Base-by-base conservation (phyloP, 2,888 invertebrate genomes). In the Cantharis nigra region DNA sequence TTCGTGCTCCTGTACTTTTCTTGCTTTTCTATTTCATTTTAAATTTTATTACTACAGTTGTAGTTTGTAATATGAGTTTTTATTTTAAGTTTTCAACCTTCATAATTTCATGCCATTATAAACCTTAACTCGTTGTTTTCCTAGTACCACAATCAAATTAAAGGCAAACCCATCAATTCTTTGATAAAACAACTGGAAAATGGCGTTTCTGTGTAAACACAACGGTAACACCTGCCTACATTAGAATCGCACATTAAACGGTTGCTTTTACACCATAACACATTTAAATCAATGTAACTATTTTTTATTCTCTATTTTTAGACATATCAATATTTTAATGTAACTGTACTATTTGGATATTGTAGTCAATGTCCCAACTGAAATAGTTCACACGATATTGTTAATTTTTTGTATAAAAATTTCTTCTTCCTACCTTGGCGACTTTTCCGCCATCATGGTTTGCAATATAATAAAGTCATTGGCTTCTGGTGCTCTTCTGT, bases 1-100 rank as follows among this genome's bases (percentile, higher is more conserved):
- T 23, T 70, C 70, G 70, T 74, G 74, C 63, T 62, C 70, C 63
- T 74, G 74, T 26, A n/a, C 30, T 28, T 20, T 30, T 30, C 65
- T 67, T 18, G n/a, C 65, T 67, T 67, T 67, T 23, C 65, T 20
- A 23, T 23, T 67, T 67, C 23, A 67, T 67, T 67, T 67, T 26
- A 20, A 67, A 18, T n/a, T 23, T 18, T 23, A 20, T 67, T 26
- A 67, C 26, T 67, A 5, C 49, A n/a, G 49, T 26, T 26, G 26
- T 49, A 49, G 49, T 49, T 49, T 49, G 49, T n/a, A 49, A n/a
- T 49, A 49, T 7, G 49, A 49, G 49, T n/a, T 49, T n/a, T 49
- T 49, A 49, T 49, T 49, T 49, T 49, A 49, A 49, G 49, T 49
- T 49, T n/a, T n/a, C 49, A 49, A 49, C n/a, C 7, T 49, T 49